Evolutionary conservation across 2,888 invertebrate genomes (phyloP), one percentile per base, ranked within the genome.

Genomic region (Pterostichus madidus): DNA sequence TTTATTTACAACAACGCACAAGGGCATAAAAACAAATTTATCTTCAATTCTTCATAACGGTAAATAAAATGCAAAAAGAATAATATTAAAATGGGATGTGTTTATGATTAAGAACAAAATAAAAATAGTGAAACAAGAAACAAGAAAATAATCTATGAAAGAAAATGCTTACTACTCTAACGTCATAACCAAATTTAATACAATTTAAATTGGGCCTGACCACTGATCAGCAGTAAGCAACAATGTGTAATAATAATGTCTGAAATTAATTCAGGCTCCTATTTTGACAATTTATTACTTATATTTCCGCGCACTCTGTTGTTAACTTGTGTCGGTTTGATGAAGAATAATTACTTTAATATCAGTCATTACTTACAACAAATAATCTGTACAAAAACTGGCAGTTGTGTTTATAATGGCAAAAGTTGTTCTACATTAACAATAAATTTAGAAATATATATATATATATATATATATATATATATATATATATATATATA

Each of bases 41-140:
- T 64, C 39, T 61, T 24, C 24, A 24, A 24, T 3, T n/a, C 24
- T 24, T 78, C 31, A 77, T 59, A 61, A 80, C 56, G 53, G 31
- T 80, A 80, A 80, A 80, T 80, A 53, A 80, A 80, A 80, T 80
- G 80, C 80, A 80, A 71, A 71, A 17, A 80, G 35, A 68, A 80
- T 80, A 68, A 73, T 80, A 17, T n/a, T 64, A 68, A 49, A 49
- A 71, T 71, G 80, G 80, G 71, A 56, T 80, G 71, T 35, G 32
- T 52, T 53, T 49, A 80, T 71, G 44, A 80, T 77, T 77, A 39
- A 17, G 71, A 73, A 52, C 61, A 13, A 79, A 64, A 79, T 46
- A 44, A 46, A 44, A 71, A 71, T 39, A 68, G 15, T 15, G n/a
- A 39, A 13, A 35, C 11, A 24, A 75, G 24, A 49, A 75, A 75